Evolutionary conservation across 1,140 invertebrate genomes (phyloP).

Genomic region (Brachionus rotundiformis): DNA sequence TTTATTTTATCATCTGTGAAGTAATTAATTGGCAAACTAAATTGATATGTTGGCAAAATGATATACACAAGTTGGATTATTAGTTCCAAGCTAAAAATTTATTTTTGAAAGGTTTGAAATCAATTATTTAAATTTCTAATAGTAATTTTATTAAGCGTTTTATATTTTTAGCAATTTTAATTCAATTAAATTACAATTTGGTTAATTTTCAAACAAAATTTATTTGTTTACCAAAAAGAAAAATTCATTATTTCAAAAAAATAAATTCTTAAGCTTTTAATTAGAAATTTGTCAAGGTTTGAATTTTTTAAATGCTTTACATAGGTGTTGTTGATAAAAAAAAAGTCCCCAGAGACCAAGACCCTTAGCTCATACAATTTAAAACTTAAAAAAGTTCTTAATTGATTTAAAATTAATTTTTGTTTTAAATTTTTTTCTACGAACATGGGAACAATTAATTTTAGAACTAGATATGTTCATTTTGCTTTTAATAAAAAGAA

Average conservation of each 20-base stretch:
- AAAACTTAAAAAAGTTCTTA: not conserved
- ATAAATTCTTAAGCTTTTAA: slow-evolving; percentile 32
- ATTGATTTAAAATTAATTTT: slow-evolving; percentile 47
- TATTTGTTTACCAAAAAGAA: slow-evolving; percentile 41
- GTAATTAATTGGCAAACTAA: not conserved
- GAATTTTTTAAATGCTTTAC: not conserved
- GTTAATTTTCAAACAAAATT: slow-evolving; percentile 7
- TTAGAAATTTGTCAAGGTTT: slow-evolving; percentile 44
- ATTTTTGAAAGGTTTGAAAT: not conserved
- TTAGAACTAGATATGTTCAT: not conserved
- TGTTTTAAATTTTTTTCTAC: slow-evolving; percentile 1
- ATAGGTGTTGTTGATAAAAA: slow-evolving; percentile 21
- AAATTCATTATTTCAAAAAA: not conserved
- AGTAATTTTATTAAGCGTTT: not conserved
- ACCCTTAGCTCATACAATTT: not conserved
- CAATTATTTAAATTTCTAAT: not conserved
- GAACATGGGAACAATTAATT: slow-evolving; percentile 23
- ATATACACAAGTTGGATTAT: not conserved
- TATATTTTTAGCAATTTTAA: slow-evolving; percentile 6
- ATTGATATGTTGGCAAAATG: not conserved
- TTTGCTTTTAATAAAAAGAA: not conserved
- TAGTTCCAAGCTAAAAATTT: not conserved
- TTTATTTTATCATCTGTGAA: not conserved
- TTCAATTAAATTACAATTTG: slow-evolving; percentile 17
- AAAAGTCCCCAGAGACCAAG: not conserved